Base-by-base conservation (phyloP, 2,888 invertebrate genomes). In the Stomorhina lunata region DNA sequence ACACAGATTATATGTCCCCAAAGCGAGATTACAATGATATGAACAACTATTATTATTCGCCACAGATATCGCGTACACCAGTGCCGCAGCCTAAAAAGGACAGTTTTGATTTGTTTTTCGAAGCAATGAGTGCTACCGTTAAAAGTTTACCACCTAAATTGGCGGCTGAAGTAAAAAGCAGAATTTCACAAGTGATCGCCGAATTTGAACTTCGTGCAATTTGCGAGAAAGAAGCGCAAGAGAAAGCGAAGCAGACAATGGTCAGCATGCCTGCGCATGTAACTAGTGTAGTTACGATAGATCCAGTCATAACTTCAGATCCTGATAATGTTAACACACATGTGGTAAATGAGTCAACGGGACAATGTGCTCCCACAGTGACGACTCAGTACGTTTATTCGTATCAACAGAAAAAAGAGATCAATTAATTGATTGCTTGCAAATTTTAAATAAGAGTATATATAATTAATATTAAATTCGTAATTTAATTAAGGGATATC, bases 161-260 rank as follows among this genome's bases (percentile, higher is more conserved):
- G 59, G 89, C 89, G 0, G 87, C 89, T 0, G 90, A 89, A 69
- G 87, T 88, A 2, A 89, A 89, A 65, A 88, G 86, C 68, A 86
- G 87, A 22, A 86, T 89, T 15, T 88, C 89, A 0, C 89, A 89
- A 53, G 86, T 89, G 17, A 85, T 89, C 34, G 87, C 86, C 0
- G 90, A 89, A 61, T 89, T 87, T n/a, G 89, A 89, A 77, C 77
- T 89, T 20, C 87, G 89, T 5, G 89, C 90, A 2, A 88, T 89
- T 77, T 86, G 88, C 3, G 87, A 88, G 22, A 81, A 86, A 27
- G 89, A 89, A 32, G 87, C 84, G 61, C 53, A 68, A 37, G 83
- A 76, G 29, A 61, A 68, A 40, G 48, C 57, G 4, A 75, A 34
- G 57, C 71, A 55, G 55, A n/a, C 68, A 15, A 34, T 66, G 10